These are phyloP conservation scores for Arremon aurantiirostris DNA, from an alignment of 2,797 vertebrate genomes.

Conservation along the genomic window DNA sequence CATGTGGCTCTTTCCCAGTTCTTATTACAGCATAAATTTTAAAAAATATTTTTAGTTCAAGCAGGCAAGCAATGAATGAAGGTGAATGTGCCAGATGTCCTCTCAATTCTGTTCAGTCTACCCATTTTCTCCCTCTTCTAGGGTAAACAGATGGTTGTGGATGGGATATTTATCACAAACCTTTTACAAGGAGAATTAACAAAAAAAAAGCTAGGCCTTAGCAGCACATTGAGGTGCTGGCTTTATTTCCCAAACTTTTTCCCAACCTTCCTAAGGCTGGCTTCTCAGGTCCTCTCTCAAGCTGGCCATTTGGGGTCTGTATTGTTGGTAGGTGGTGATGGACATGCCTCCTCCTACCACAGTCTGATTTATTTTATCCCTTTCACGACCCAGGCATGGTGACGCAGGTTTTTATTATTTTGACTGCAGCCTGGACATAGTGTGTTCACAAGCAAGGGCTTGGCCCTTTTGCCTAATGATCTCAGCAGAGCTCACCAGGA, in stretches of 20 bases:
- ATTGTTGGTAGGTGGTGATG: neutral
- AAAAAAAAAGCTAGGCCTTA: neutral
- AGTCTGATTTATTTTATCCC: neutral
- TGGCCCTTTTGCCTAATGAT: neutral
- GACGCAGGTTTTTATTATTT: neutral
- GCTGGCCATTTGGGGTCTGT: neutral
- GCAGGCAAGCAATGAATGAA: slow-evolving; percentile 22
- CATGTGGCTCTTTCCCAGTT: neutral
- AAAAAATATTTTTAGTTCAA: slow-evolving; percentile 5
- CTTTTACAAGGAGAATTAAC: neutral
- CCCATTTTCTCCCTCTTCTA: neutral
- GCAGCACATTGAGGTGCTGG: neutral
- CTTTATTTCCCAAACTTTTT: neutral
- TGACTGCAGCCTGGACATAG: neutral
- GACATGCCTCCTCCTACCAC: neutral
- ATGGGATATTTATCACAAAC: neutral
- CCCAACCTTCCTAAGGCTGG: neutral
- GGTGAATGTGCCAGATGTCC: neutral
- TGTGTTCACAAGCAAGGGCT: neutral
- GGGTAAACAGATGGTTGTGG: neutral
- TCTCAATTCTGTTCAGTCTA: neutral
- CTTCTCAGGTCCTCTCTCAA: neutral
- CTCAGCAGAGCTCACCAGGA: neutral
- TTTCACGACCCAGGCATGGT: neutral
- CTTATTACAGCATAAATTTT: neutral